Percentiles rank a stretch among this genome's conserved stretches.
Evolutionary conservation across 2,888 invertebrate species (phyloP).

Genomic region (Barypeithes pellucidus): DNA sequence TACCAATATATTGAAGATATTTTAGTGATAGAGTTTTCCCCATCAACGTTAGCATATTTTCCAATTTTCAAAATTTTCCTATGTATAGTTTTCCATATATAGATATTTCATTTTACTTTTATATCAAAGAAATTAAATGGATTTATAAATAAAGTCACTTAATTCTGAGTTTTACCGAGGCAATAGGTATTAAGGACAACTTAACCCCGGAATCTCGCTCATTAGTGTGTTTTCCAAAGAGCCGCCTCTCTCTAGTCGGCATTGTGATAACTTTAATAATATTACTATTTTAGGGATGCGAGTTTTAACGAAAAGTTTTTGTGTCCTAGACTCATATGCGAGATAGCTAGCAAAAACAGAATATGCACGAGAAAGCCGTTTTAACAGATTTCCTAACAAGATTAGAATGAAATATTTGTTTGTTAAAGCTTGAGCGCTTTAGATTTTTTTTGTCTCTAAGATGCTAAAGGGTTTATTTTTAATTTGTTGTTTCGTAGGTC

Average conservation of each 20-base stretch:
- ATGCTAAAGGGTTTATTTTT: background rate
- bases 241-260: background rate
- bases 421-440: constrained; percentile 4
- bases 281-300: background rate
- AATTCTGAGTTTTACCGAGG: background rate
- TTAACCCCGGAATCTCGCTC: constrained; percentile 17
- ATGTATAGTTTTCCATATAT: no score
- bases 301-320: constrained; percentile 24
- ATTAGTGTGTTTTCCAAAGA: constrained; percentile 19
- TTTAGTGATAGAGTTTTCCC: no score
- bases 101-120: no score
- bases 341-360: constrained; percentile 19
- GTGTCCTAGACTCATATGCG: constrained; percentile 12
- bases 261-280: constrained; percentile 14
- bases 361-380: constrained; percentile 25
- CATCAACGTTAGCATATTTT: no score
- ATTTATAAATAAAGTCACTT: constrained; percentile 1
- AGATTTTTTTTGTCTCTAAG: background rate
- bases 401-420: constrained; percentile 28
- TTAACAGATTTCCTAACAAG: constrained; percentile 17
- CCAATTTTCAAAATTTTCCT: no score
- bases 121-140: background rate
- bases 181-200: constrained; percentile 6
- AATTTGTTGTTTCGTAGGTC: background rate
- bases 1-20: no score